Base-by-base conservation (phyloP, 2,888 invertebrate species). In the Abscondita cerata region DNA sequence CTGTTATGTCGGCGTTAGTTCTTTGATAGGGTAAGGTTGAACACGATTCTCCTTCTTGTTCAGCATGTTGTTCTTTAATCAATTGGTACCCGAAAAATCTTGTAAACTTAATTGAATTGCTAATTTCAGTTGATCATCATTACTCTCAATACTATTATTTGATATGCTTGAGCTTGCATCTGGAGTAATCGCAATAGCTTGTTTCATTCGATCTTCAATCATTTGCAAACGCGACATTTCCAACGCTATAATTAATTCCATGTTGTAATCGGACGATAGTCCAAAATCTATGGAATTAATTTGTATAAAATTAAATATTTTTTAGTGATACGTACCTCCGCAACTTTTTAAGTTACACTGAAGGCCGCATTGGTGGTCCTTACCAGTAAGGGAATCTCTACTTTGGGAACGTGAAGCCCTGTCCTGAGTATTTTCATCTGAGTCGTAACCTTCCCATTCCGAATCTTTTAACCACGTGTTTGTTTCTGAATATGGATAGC, bases 151-250 rank as follows among this genome's bases (percentile, higher is more conserved):
- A 63, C 75, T 79, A 61, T 78, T 77, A 59, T 77, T 80, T n/a
- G 78, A 77, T 52, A 78, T 74, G 62, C 79, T 80, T 1, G 78
- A 80, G 54, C 79, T 76, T 13, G 76, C 77, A 68, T 80, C 80
- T 6, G 74, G 71, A 9, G 69, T 72, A 25, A 69, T 67, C 2
- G 65, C 67, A 47, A 72, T 74, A n/a, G 73, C 76, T 75, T 83
- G 81, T 67, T 83, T 83, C 73, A 83, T 80, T 67, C 83, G 78
- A 71, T 89, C 88, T 75, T 86, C 85, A 47, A 87, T 83, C 82
- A 86, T 86, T 78, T 88, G 88, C 41, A 89, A 79, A 12, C 88
- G 80, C 1, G 88, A 88, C 87, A 89, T 87, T 76, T 88, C 88
- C 60, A 88, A 74, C 0, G 88, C 88, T 64, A 88, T 85, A 64